A percentile compares a stretch with the other conserved stretches of the same genome.
Evolutionary conservation across 2,797 vertebrate species (phyloP).

Genomic region (Paramormyrops hopkinsi): DNA sequence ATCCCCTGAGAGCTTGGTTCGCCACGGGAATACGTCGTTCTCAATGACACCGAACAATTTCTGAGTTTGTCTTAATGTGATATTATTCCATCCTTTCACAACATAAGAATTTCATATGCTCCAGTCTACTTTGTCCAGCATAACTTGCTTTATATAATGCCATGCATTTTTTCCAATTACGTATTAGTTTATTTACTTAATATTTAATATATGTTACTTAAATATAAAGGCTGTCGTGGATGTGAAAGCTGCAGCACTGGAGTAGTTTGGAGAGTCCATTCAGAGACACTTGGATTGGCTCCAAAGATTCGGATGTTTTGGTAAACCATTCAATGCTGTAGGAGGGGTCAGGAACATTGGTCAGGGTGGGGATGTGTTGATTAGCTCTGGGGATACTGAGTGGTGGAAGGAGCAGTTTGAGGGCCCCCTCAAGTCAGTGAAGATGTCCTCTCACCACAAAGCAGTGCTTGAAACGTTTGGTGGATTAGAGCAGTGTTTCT

Average conservation of each 20-base stretch:
- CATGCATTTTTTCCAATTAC: background rate
- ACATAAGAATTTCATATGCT: background rate
- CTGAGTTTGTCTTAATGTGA: background rate
- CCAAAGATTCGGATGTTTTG: background rate
- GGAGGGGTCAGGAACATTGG: background rate
- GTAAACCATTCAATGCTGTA: background rate
- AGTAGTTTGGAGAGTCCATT: background rate
- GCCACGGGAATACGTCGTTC: background rate
- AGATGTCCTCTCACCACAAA: background rate
- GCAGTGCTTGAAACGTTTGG: background rate
- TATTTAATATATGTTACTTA: background rate
- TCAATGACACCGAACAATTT: background rate
- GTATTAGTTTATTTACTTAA: background rate
- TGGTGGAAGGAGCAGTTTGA: background rate
- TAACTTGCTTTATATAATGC: background rate
- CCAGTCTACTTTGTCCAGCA: background rate
- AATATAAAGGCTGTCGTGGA: background rate
- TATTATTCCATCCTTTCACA: background rate
- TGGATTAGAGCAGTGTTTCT: background rate
- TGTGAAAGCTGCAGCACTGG: background rate
- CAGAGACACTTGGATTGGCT: background rate
- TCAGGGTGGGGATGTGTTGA: background rate
- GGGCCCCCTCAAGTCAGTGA: background rate
- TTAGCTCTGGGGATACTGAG: background rate
- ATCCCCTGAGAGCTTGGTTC: background rate